phyloP scores from a whole-genome alignment of 2,888 invertebrate species.

The Spodoptera exigua region DNA sequence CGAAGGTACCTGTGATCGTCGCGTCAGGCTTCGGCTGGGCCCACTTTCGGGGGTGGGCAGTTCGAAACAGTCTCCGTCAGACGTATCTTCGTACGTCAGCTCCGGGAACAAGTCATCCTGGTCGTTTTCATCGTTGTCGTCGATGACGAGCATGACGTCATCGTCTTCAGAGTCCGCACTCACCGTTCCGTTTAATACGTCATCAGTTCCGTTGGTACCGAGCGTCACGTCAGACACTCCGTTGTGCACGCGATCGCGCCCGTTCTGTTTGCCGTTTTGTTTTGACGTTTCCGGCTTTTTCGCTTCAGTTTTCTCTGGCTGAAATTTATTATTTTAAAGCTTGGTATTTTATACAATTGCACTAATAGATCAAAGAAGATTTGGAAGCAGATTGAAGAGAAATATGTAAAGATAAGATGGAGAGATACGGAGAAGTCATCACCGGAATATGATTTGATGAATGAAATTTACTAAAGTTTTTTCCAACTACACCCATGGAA shows the following conservation, averaged over 20 bases:
- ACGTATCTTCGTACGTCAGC: constrained; percentile 82
- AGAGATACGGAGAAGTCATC: no score
- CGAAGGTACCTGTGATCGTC: constrained; percentile 82
- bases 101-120: constrained; percentile 85
- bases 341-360: no score
- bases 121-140: constrained; percentile 74
- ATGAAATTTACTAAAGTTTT: no score
- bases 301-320: constrained; percentile 69
- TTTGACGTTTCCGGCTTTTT: constrained; percentile 57
- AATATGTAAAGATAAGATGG: no score
- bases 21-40: constrained; percentile 78
- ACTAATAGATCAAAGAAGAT: no score
- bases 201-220: constrained; percentile 59
- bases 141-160: constrained; percentile 70
- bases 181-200: constrained; percentile 69
- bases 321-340: constrained; percentile 50
- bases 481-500: no score
- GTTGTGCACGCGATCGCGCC: constrained; percentile 63
- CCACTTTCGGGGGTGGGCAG: constrained; percentile 69
- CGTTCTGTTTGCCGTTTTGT: constrained; percentile 69
- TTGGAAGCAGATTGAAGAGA: no score
- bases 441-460: no score
- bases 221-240: constrained; percentile 63
- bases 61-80: constrained; percentile 77
- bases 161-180: constrained; percentile 74